Evolutionary conservation across 2,113 vertebrate species (phyloP).

Genomic region (Gopherus evgoodei): DNA sequence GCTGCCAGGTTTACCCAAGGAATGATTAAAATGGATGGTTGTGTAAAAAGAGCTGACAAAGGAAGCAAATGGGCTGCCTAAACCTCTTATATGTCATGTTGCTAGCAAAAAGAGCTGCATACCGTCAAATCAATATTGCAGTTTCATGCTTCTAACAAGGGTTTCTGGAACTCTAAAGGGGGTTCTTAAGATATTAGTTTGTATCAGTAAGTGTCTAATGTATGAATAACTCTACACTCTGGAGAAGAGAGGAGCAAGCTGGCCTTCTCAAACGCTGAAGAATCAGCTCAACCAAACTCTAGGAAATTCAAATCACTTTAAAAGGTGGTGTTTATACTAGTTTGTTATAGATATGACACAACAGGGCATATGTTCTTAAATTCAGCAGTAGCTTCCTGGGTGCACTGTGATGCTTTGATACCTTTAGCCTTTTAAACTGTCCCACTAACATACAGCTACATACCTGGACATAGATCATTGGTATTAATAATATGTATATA

Average conservation of each 20-base stretch:
- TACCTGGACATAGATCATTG: neutral
- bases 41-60: neutral
- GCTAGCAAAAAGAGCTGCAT: neutral
- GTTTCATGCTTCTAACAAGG: neutral
- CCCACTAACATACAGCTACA: neutral
- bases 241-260: constrained; percentile 4
- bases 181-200: constrained; percentile 14
- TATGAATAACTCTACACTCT: neutral
- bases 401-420: neutral
- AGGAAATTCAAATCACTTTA: neutral
- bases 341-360: accelerated
- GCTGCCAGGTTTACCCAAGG: constrained; percentile 22
- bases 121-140: constrained; percentile 18
- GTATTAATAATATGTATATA: neutral
- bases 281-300: constrained; percentile 1
- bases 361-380: accelerated
- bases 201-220: neutral
- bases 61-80: neutral
- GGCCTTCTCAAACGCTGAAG: neutral
- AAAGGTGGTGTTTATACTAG: neutral
- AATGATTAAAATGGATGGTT: constrained; percentile 11
- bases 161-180: neutral
- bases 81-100: constrained; percentile 33
- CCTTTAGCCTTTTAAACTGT: neutral
- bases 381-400: accelerated